A percentile compares a stretch with the other conserved stretches of the same genome.
These are phyloP conservation scores for Fulmarus glacialis DNA, from an alignment of 2,113 vertebrate genomes.

Conservation along the genomic window DNA sequence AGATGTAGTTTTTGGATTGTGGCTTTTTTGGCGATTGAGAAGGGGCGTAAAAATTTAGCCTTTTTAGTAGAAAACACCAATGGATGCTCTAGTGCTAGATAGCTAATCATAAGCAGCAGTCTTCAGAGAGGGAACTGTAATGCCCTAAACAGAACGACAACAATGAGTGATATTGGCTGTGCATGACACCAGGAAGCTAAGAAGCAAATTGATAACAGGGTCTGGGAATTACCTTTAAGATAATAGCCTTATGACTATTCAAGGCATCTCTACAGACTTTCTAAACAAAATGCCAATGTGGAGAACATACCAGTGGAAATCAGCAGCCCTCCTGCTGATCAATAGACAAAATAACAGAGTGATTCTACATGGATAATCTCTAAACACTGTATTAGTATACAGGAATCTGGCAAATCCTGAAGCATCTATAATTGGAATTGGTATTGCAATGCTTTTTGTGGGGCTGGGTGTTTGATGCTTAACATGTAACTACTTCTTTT, in stretches of 20 bases:
- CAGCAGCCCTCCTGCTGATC: slow-evolving; percentile 10
- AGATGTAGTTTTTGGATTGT: not conserved
- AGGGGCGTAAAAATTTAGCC: not conserved
- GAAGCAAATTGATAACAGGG: slow-evolving; percentile 34
- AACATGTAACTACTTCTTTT: not conserved
- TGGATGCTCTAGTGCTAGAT: not conserved
- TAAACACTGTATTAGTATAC: not conserved
- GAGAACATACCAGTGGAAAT: not conserved
- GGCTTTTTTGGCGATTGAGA: not conserved
- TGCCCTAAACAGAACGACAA: not conserved
- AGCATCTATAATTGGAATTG: not conserved
- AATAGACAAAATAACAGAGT: not conserved
- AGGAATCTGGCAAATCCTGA: slow-evolving; percentile 9
- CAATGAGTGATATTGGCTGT: not conserved
- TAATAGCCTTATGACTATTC: not conserved
- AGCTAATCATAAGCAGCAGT: not conserved
- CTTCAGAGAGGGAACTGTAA: not conserved
- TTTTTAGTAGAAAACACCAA: not conserved
- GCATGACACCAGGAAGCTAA: not conserved
- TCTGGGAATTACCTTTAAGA: slow-evolving; percentile 27
- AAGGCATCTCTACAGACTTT: slow-evolving; percentile 1
- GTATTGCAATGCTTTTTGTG: not conserved
- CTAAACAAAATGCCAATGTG: not conserved
- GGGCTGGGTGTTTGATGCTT: not conserved
- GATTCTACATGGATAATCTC: not conserved